These are phyloP conservation scores for Dioctria linearis DNA, from an alignment of 2,888 invertebrate species.

Conservation along the genomic window DNA sequence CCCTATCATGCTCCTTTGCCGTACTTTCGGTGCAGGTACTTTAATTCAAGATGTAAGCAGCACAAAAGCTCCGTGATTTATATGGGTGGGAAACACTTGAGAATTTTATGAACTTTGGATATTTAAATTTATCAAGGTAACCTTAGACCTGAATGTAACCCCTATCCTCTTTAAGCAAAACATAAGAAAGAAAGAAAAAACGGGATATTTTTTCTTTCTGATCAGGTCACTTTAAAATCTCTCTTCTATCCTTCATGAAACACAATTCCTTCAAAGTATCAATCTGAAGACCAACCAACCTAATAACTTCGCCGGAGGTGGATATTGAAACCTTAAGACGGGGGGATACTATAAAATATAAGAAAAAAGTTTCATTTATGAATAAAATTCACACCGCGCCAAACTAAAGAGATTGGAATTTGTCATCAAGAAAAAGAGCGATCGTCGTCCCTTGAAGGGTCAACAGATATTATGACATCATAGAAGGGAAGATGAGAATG, in stretches of 20 bases:
- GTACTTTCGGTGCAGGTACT: not conserved
- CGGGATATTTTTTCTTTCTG: not conserved
- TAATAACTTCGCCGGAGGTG: not conserved
- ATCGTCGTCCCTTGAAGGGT: not conserved
- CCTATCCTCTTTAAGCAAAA: not conserved
- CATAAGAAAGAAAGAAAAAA: not conserved
- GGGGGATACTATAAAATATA: constrained; percentile 34
- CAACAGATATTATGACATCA: not conserved
- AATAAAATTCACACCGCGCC: constrained; percentile 34
- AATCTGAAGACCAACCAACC: not conserved
- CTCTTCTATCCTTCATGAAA: not conserved
- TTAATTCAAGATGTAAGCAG: constrained; percentile 12
- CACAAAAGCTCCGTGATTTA: no score
- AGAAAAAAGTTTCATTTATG: constrained; percentile 34
- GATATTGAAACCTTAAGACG: constrained; percentile 37
- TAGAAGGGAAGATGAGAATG: not conserved
- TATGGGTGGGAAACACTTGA: not conserved
- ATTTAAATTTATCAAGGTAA: not conserved
- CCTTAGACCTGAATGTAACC: not conserved
- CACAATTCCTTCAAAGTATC: not conserved
- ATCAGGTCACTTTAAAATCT: not conserved
- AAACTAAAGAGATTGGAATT: constrained; percentile 23
- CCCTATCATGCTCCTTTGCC: constrained; percentile 21
- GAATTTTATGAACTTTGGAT: not conserved
- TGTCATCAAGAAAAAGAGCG: constrained; percentile 3